Evolutionary conservation across 2,113 vertebrate genomes (phyloP).

Genomic region (Carassius auratus): DNA sequence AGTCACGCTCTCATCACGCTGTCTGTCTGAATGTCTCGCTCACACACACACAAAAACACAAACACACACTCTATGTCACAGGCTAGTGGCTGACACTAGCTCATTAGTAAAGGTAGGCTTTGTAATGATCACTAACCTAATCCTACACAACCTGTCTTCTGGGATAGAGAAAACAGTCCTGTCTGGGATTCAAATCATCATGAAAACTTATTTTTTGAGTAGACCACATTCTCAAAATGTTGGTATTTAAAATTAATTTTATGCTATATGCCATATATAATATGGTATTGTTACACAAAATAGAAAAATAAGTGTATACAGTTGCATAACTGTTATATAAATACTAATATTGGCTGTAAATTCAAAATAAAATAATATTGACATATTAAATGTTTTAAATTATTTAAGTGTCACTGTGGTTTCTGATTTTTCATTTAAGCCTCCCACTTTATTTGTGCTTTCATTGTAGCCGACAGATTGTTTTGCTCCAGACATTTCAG

Average conservation of each 20-base stretch:
- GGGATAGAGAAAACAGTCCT: not conserved
- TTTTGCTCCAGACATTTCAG: conserved; percentile 1
- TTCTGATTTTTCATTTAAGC: not conserved
- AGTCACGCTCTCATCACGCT: conserved; percentile 21
- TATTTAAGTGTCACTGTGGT: not conserved
- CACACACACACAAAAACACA: not conserved
- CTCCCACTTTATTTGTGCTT: conserved; percentile 5
- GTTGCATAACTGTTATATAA: not conserved
- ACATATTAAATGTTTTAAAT: not conserved
- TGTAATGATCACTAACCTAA: conserved; percentile 42
- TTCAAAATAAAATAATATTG: not conserved
- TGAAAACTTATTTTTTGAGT: not conserved
- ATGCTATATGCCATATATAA: not conserved
- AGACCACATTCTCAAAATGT: too few species aligned
- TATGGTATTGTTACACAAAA: too few species aligned
- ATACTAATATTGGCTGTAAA: not conserved
- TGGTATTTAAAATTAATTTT: not conserved
- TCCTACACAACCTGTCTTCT: conserved; percentile 7
- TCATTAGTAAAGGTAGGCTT: conserved; percentile 44
- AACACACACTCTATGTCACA: conserved; percentile 2
- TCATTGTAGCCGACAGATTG: conserved; percentile 13
- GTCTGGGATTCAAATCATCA: not conserved
- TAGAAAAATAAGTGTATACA: not conserved
- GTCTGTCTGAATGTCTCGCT: not conserved
- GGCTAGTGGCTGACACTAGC: conserved; percentile 15